These are phyloP conservation scores for Resseliella maxima DNA, from an alignment of 2,888 invertebrate genomes.

Conservation along the genomic window DNA sequence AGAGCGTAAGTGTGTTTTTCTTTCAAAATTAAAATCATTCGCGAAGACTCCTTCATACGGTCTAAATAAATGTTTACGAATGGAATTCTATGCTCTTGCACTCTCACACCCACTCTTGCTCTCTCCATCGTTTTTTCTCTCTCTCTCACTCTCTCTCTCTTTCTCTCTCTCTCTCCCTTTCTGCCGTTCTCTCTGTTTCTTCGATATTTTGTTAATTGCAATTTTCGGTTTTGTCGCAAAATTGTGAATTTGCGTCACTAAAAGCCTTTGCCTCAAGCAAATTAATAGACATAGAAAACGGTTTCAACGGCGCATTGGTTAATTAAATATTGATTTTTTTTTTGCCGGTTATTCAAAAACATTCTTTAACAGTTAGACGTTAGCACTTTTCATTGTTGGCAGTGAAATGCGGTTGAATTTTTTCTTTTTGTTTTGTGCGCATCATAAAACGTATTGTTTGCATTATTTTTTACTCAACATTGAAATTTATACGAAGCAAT, in stretches of 20 bases:
- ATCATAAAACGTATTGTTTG: not conserved
- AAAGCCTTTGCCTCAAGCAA: not conserved
- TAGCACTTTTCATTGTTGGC: constrained; percentile 13
- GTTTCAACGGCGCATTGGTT: not conserved
- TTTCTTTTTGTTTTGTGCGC: not conserved
- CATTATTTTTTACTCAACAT: not conserved
- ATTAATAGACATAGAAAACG: not conserved
- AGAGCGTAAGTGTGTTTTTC: not conserved
- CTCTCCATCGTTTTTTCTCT: no score
- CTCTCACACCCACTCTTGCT: no score
- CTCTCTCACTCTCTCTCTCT: no score
- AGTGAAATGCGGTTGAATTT: not conserved
- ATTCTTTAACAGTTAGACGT: not conserved
- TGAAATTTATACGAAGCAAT: not conserved
- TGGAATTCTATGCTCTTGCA: not conserved
- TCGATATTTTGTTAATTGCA: not conserved
- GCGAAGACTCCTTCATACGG: no score
- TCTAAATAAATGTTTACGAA: not conserved
- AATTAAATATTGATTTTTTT: constrained; percentile 49
- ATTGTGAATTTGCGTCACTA: not conserved
- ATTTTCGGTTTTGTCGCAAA: not conserved
- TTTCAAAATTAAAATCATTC: no score
- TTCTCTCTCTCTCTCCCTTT: no score
- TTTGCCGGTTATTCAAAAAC: not conserved
- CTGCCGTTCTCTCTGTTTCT: no score